Conservation (phyloP, 1,140 invertebrate species). For the Zophobas morio region DNA sequence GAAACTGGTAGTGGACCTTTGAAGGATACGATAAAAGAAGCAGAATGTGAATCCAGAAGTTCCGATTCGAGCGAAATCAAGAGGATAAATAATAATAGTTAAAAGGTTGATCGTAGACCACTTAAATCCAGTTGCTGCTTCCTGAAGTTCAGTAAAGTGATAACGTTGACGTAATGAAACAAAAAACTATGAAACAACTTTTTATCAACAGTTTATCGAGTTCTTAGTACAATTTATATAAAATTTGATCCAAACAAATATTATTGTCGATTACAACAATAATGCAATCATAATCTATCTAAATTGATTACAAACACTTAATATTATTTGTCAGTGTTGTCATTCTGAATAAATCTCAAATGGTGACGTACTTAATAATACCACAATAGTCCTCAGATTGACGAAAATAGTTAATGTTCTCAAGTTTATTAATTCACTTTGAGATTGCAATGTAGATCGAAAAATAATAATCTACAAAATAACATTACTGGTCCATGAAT, state of each 20-base stretch:
- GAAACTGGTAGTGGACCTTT: constrained; percentile 69
- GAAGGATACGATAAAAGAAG: constrained; percentile 61
- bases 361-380: constrained; percentile 26
- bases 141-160: neutral
- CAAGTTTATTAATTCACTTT: too few species aligned
- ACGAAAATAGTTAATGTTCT: too few species aligned
- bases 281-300: neutral
- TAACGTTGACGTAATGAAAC: neutral
- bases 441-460: too few species aligned
- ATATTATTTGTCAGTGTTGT: neutral
- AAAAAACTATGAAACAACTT: neutral
- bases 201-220: constrained; percentile 9
- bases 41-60: constrained; percentile 49
- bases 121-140: neutral
- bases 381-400: too few species aligned
- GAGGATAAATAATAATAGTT: constrained; percentile 57
- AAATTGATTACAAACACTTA: constrained; percentile 5
- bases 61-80: constrained; percentile 42
- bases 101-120: neutral
- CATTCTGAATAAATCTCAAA: constrained; percentile 28
- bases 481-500: too few species aligned
- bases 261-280: neutral
- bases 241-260: constrained; percentile 2
- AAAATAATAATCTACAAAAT: too few species aligned
- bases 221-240: constrained; percentile 4